Evolutionary conservation across 2,797 vertebrate species (phyloP), one percentile per base, ranked within the genome.

Genomic region (Anguilla megastoma): DNA sequence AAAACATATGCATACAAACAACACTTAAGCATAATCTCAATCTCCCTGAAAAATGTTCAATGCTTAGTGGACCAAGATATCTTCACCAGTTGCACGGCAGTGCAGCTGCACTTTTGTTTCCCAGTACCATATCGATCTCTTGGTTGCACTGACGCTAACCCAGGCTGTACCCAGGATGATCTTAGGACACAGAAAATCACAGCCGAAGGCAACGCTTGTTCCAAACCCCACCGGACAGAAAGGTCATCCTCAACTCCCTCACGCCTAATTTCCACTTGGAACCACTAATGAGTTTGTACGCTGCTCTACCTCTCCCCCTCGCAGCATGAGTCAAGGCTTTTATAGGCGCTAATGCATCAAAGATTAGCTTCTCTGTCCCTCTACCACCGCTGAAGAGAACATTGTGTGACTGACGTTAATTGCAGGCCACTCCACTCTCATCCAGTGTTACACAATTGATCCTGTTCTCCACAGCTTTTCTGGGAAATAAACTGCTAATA

Each of bases 281-380:
- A 86, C 86, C 58, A 60, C 52, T 89, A 86, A 88, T 48, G 66
- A 50, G 86, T 56, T 16, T 1, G 52, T 85, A 27, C 76, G 80
- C 45, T 36, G 50, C 50, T 56, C 48, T 36, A 71, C 66, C 86
- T 14, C 74, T 10, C 60, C 58, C 41, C 69, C 69, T 41, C 84
- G 41, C 83, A 24, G 18, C 36, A 52, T 84, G 87, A 89, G 52
- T 76, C 87, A 69, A 85, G 45, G 45, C 80, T 85, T 89, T 90
- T 88, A 88, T 87, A 85, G 82, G 60, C 87, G 36, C 80, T 88
- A 88, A 88, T 86, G 87, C 87, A 84, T 84, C 85, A 84, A 88
- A 86, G 85, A 90, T 88, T 86, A 87, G 89, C 41, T 88, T 41
- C 85, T 79, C 52, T 33, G 60, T 85, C 52, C 54, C 45, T 85